phyloP scores from a whole-genome alignment of 2,113 vertebrate species.

The Saccopteryx leptura region DNA sequence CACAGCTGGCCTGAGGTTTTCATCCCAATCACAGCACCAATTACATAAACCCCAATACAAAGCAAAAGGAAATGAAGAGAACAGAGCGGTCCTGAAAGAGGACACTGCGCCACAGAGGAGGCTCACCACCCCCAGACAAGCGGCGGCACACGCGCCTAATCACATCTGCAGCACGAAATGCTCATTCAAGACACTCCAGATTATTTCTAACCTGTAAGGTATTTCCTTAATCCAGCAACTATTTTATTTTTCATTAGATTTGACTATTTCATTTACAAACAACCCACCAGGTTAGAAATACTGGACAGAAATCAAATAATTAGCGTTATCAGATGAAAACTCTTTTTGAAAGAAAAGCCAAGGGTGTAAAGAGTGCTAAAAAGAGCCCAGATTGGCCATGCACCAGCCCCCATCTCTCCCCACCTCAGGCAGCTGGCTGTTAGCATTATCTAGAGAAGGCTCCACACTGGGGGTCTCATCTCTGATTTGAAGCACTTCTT shows the following conservation, averaged over 20 bases:
- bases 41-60: slow-evolving; percentile 89
- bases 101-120: slow-evolving; percentile 79
- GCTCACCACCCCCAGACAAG: slow-evolving; percentile 85
- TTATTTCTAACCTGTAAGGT: slow-evolving; percentile 91
- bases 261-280: slow-evolving; percentile 60
- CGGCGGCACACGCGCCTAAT: slow-evolving; percentile 75
- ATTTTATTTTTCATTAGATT: neutral
- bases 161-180: slow-evolving; percentile 82
- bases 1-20: slow-evolving; percentile 99
- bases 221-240: slow-evolving; percentile 67
- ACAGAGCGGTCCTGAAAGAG: slow-evolving; percentile 82
- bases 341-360: slow-evolving; percentile 83
- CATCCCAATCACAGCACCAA: slow-evolving; percentile 91
- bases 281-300: slow-evolving; percentile 91
- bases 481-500: slow-evolving; percentile 93
- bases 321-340: slow-evolving; percentile 83
- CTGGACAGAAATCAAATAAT: slow-evolving; percentile 87
- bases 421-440: slow-evolving; percentile 99
- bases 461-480: slow-evolving; percentile 95
- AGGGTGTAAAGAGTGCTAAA: slow-evolving; percentile 87
- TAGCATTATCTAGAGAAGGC: slow-evolving; percentile 96
- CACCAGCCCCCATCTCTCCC: slow-evolving; percentile 94
- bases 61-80: slow-evolving; percentile 79
- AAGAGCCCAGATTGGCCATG: slow-evolving; percentile 93
- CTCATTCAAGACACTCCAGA: slow-evolving; percentile 82